Conservation (phyloP, 2,113 vertebrate genomes). For the Plestiodon gilberti region DNA sequence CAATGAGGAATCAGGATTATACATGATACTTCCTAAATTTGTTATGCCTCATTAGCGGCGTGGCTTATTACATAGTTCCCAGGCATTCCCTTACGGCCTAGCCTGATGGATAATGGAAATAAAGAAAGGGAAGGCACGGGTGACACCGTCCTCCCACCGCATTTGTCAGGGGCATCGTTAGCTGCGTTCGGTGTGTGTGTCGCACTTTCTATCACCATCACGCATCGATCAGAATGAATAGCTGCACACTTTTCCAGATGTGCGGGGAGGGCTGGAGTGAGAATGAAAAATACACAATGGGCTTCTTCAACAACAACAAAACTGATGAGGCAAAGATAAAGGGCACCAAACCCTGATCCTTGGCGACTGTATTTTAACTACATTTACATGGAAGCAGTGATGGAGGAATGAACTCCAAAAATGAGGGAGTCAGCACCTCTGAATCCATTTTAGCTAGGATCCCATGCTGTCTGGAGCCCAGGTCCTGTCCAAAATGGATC, state of each 20-base stretch:
- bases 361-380: neutral
- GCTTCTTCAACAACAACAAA: slow-evolving; percentile 31
- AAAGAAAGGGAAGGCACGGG: slow-evolving; percentile 64
- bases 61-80: slow-evolving; percentile 73
- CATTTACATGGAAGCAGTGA: neutral
- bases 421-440: neutral
- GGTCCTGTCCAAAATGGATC: neutral
- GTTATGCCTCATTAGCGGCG: slow-evolving; percentile 79
- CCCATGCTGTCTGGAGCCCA: neutral
- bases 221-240: slow-evolving; percentile 64
- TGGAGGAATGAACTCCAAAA: neutral
- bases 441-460: neutral
- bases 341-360: neutral
- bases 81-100: slow-evolving; percentile 72
- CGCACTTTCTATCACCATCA: slow-evolving; percentile 43
- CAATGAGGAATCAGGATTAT: slow-evolving; percentile 80
- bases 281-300: slow-evolving; percentile 33
- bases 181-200: slow-evolving; percentile 59
- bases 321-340: slow-evolving; percentile 7
- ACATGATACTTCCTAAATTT: slow-evolving; percentile 78
- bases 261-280: slow-evolving; percentile 18
- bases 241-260: slow-evolving; percentile 48
- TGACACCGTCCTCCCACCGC: slow-evolving; percentile 56
- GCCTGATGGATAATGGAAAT: slow-evolving; percentile 77
- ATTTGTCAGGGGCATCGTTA: slow-evolving; percentile 71